These are phyloP conservation scores for Zosterops hypoxanthus DNA, from an alignment of 2,113 vertebrate genomes.

Conservation along the genomic window DNA sequence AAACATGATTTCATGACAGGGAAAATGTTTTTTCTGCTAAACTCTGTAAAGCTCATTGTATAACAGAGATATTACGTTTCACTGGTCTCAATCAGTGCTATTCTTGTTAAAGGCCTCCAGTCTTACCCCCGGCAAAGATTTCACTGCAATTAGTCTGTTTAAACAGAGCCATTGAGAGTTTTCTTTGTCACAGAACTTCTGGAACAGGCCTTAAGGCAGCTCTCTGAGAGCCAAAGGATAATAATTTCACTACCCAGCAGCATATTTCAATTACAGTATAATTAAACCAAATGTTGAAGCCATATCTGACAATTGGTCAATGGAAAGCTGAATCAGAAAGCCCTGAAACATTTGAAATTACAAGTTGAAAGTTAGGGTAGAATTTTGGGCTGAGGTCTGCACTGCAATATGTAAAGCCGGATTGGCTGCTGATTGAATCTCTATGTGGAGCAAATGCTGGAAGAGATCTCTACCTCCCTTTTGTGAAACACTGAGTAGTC, in stretches of 20 bases:
- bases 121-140: conserved; percentile 32
- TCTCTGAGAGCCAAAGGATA: conserved; percentile 8
- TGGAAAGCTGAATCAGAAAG: not conserved
- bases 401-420: not conserved
- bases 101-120: conserved; percentile 10
- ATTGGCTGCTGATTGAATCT: not conserved
- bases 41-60: not conserved
- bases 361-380: not conserved
- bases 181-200: conserved; percentile 30
- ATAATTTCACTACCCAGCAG: conserved; percentile 7
- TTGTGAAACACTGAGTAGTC: not conserved
- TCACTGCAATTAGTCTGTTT: conserved; percentile 45
- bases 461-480: not conserved
- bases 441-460: not conserved
- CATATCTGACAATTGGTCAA: not conserved
- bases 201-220: conserved; percentile 14
- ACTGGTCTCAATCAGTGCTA: not conserved
- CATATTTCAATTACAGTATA: not conserved
- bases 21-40: conserved; percentile 6
- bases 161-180: conserved; percentile 39
- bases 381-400: not conserved
- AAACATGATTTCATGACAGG: not conserved
- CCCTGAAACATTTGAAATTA: not conserved
- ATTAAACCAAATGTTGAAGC: conserved; percentile 10
- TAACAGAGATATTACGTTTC: not conserved